Evolutionary conservation across 1,140 invertebrate genomes (phyloP).

Genomic region (Micrasema minimum): DNA sequence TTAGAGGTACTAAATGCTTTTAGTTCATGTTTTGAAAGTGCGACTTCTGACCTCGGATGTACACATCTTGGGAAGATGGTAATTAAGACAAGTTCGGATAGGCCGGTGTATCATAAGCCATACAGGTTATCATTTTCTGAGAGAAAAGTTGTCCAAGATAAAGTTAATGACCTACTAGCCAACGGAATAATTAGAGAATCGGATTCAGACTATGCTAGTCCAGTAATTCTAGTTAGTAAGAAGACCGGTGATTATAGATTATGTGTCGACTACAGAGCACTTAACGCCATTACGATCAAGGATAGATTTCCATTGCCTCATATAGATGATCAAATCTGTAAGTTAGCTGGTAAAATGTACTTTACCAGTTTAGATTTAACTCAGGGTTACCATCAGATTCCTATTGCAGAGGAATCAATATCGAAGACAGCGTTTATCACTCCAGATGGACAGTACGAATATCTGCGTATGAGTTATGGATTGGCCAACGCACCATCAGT

Average conservation of each 20-base stretch:
- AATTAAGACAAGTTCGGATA: too few species aligned
- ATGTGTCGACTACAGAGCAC: background rate
- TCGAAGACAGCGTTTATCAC: background rate
- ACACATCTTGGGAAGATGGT: too few species aligned
- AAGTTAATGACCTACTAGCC: background rate
- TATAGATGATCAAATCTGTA: background rate
- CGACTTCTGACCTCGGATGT: too few species aligned
- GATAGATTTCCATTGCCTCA: conserved; percentile 1
- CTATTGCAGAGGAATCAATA: background rate
- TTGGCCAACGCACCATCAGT: background rate
- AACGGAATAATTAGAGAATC: background rate
- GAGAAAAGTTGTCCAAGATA: background rate
- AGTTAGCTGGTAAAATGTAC: background rate
- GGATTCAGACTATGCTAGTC: background rate
- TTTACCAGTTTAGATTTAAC: conserved; percentile 8
- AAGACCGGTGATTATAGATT: background rate
- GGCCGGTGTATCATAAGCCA: background rate
- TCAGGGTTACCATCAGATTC: background rate
- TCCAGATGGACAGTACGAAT: background rate
- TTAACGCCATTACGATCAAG: background rate
- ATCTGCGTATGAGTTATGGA: background rate
- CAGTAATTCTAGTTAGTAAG: background rate
- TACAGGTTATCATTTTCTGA: background rate
- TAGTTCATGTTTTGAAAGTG: too few species aligned
- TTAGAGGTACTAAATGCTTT: too few species aligned